These are phyloP conservation scores for Hippocampus kuda DNA, from an alignment of 2,797 vertebrate species.

Conservation along the genomic window DNA sequence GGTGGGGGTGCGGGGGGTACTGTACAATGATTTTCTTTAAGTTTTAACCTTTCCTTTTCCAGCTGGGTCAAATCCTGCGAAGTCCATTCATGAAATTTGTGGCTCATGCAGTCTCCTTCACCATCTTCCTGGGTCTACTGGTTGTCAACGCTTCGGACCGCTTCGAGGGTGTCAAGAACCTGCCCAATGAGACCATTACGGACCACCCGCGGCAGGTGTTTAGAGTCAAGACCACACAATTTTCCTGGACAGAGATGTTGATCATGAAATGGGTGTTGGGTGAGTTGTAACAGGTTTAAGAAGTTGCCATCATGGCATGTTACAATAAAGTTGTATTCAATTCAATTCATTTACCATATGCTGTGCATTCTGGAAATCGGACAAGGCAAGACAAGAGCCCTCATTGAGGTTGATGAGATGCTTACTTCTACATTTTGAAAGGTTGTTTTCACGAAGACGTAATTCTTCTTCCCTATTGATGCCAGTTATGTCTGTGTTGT, in stretches of 20 bases:
- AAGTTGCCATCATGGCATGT: not conserved
- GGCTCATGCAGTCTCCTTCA: constrained; percentile 93
- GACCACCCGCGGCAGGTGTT: constrained; percentile 93
- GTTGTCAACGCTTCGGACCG: constrained; percentile 90
- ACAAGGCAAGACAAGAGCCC: not conserved
- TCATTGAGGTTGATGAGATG: not conserved
- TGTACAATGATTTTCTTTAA: not conserved
- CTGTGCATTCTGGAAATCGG: not conserved
- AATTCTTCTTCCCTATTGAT: not conserved
- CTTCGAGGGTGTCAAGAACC: constrained; percentile 90
- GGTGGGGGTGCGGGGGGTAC: fast-evolving
- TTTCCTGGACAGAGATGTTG: constrained; percentile 94
- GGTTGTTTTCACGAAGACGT: not conserved
- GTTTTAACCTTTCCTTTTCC: constrained; percentile 17
- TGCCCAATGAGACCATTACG: constrained; percentile 92
- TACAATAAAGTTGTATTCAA: no score
- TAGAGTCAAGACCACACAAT: constrained; percentile 92
- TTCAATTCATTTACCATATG: not conserved
- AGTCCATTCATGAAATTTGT: constrained; percentile 99
- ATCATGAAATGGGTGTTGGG: constrained; percentile 98
- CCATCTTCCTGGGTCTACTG: constrained; percentile 86
- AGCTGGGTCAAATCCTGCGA: constrained; percentile 86
- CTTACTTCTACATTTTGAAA: not conserved
- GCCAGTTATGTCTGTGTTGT: not conserved
- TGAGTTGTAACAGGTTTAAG: constrained; percentile 55